Evolutionary conservation across 1,140 invertebrate species (phyloP).

Genomic region (Brachionus rotundiformis): DNA sequence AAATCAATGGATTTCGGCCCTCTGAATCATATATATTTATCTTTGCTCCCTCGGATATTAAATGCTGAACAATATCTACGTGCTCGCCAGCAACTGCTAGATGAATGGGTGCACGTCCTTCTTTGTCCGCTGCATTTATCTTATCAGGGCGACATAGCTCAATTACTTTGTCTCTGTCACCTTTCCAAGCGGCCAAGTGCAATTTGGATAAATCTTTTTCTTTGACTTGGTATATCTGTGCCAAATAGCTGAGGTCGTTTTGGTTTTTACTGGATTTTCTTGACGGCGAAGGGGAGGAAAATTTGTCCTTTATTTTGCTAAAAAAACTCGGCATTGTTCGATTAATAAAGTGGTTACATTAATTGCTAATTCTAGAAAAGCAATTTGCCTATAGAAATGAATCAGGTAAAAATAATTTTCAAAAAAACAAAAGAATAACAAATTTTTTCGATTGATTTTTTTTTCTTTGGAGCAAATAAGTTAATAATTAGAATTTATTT

Average conservation of each 20-base stretch:
- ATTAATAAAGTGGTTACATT: not conserved
- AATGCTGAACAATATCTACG: constrained; percentile 71
- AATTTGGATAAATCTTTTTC: constrained; percentile 43
- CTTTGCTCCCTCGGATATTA: constrained; percentile 41
- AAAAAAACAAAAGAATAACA: constrained; percentile 25
- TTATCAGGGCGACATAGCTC: constrained; percentile 34
- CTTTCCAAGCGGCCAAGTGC: constrained; percentile 39
- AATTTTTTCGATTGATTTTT: constrained; percentile 28
- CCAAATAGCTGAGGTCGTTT: constrained; percentile 8
- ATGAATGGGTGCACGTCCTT: constrained; percentile 84
- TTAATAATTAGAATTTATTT: constrained; percentile 47
- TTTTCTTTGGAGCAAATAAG: constrained; percentile 17
- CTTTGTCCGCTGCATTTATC: constrained; percentile 81
- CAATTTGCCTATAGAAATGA: not conserved
- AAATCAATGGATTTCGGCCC: not conserved
- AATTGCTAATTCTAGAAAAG: constrained; percentile 25
- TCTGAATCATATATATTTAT: constrained; percentile 19
- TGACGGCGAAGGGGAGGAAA: constrained; percentile 28
- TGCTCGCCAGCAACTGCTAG: constrained; percentile 80
- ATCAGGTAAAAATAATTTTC: not conserved
- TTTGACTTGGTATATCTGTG: constrained; percentile 31
- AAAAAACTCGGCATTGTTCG: constrained; percentile 39
- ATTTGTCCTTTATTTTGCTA: constrained; percentile 43
- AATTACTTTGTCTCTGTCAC: constrained; percentile 15
- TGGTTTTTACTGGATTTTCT: constrained; percentile 13